Evolutionary conservation across 2,113 vertebrate species (phyloP), one percentile per base, ranked within the genome.

Genomic region (Elephantulus edwardii): DNA sequence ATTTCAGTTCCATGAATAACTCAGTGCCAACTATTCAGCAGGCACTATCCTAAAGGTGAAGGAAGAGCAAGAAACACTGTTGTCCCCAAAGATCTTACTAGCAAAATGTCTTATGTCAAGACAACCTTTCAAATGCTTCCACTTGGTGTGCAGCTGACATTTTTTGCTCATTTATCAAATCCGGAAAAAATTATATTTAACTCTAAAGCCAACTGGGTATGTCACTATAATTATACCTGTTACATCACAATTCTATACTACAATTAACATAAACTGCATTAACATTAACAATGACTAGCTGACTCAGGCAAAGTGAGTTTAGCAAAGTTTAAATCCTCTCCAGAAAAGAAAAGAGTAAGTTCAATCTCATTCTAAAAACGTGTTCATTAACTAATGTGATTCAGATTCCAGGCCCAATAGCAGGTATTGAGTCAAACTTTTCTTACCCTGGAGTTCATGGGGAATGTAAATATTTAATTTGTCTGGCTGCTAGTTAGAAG

Each of bases 151-250:
- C 35, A 62, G 33, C 72, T 90, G 66, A 30, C 75, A 9, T 46
- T 70, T 83, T 75, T 28, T 85, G 26, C 40, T 93, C 78, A 75
- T 30, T 58, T 46, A 9, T 3, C n/a, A 44, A 89, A 91, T 66
- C 42, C 60, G 9, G 56, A 70, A 20, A 68, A 82, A 50, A 19
- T 79, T 38, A 91, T 54, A 66, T 24, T 58, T 50, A 86, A 52
- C 92, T 44, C 17, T 10, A 68, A 92, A 17, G n/a, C 14, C 80
- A 50, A 40, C 42, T 33, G 30, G 83, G 12, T 28, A 60, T 50
- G 35, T 10, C 75, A 68, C 88, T 28, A 72, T 33, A 71, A 35
- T 16, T 75, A 70, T 1, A 13, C 20, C 28, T 30, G 60, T 66
- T 19, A 58, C 2, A 33, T 26, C 2, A 33, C 10, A 66, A 54